Conservation (phyloP, 2,797 vertebrate genomes). For the Pangasius mekongensis region DNA sequence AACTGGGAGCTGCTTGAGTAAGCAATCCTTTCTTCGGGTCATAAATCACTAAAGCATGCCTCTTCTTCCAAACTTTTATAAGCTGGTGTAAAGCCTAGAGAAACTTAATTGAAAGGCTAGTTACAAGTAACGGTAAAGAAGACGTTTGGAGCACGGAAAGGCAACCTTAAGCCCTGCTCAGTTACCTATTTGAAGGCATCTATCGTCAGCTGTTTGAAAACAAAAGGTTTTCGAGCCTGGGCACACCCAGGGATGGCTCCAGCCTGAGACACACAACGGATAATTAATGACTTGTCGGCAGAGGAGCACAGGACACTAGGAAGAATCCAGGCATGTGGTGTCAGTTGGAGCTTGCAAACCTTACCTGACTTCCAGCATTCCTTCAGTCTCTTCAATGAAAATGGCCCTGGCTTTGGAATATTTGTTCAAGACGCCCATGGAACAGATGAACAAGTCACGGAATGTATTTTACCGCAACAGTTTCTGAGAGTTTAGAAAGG, state of each 20-base stretch:
- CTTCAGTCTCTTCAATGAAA: conserved; percentile 52
- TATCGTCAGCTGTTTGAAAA: conserved; percentile 60
- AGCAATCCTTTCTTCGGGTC: conserved; percentile 81
- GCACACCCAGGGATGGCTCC: conserved; percentile 69
- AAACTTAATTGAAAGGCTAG: conserved; percentile 12
- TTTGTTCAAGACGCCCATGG: conserved; percentile 45
- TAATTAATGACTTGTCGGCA: conserved; percentile 76
- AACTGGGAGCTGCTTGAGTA: conserved; percentile 68
- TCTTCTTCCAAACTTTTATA: conserved; percentile 68
- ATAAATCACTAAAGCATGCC: conserved; percentile 86
- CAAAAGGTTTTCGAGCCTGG: conserved; percentile 66
- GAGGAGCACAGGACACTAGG: conserved; percentile 66
- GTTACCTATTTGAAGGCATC: conserved; percentile 70
- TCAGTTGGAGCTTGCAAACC: conserved; percentile 60
- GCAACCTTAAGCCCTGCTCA: conserved; percentile 55
- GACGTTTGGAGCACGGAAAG: conserved; percentile 10
- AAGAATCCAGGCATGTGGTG: conserved; percentile 66
- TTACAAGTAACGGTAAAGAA: conserved; percentile 12
- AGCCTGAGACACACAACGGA: conserved; percentile 75
- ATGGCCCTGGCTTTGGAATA: conserved; percentile 50
- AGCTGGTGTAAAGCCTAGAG: conserved; percentile 30
- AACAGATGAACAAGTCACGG: conserved; percentile 50
- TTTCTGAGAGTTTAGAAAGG: conserved; percentile 44
- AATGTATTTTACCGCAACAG: conserved; percentile 53
- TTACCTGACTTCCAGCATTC: conserved; percentile 78